Evolutionary conservation across 2,113 vertebrate species (phyloP).

Genomic region (Cygnus atratus): DNA sequence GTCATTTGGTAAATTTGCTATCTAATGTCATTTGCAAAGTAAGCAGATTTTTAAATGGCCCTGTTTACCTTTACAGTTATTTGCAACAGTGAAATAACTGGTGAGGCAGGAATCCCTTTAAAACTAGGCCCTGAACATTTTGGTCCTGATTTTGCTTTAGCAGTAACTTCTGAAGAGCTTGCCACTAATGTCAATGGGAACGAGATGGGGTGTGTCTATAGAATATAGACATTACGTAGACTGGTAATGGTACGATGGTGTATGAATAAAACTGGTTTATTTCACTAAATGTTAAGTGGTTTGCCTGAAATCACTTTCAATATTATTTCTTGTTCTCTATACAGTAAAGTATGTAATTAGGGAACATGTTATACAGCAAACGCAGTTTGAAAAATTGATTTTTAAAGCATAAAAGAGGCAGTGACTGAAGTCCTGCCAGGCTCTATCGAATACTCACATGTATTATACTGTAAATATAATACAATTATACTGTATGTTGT

Average conservation of each 20-base stretch:
- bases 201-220: background rate
- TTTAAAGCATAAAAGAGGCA: slow-evolving; percentile 33
- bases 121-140: background rate
- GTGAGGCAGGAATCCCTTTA: background rate
- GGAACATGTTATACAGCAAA: background rate
- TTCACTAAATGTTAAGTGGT: background rate
- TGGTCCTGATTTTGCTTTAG: background rate
- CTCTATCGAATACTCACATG: background rate
- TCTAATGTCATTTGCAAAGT: background rate
- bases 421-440: slow-evolving; percentile 66
- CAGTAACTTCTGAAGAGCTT: slow-evolving; percentile 8
- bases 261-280: slow-evolving; percentile 38
- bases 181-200: background rate
- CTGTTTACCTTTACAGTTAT: background rate
- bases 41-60: slow-evolving; percentile 1
- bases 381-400: slow-evolving; percentile 38
- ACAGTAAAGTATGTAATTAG: slow-evolving; percentile 20
- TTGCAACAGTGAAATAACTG: background rate
- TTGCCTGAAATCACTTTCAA: slow-evolving; percentile 23
- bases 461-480: slow-evolving; percentile 44
- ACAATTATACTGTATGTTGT: slow-evolving; percentile 45
- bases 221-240: background rate
- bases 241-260: background rate
- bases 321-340: slow-evolving; percentile 33
- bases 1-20: background rate